These are phyloP conservation scores for Valencia hispanica DNA, from an alignment of 2,797 vertebrate genomes.

Conservation along the genomic window DNA sequence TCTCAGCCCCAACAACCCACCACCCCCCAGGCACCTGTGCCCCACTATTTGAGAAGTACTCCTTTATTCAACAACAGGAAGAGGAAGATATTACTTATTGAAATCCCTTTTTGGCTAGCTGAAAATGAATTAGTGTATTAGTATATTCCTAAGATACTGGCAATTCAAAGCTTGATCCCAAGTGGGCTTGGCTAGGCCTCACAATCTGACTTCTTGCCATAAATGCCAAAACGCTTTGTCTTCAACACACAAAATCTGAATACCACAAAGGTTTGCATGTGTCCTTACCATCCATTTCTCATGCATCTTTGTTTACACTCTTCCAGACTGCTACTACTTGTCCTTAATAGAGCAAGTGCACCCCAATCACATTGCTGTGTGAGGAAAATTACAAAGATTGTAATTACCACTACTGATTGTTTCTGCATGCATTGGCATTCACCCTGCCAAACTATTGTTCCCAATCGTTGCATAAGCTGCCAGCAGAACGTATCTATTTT, in stretches of 20 bases:
- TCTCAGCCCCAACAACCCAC: no score
- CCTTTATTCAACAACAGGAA: no score
- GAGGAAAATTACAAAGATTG: conserved; percentile 52
- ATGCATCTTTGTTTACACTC: conserved; percentile 8
- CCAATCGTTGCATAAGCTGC: conserved; percentile 38
- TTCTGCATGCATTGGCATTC: conserved; percentile 50
- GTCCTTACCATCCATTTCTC: not conserved
- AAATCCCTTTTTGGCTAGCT: no score
- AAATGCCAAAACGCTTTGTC: not conserved
- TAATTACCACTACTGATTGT: conserved; percentile 58
- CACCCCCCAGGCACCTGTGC: no score
- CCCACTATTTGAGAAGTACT: no score
- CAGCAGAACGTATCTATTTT: conserved; percentile 47
- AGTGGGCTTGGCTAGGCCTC: not conserved
- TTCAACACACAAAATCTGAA: not conserved
- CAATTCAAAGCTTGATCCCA: not conserved
- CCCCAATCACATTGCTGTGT: conserved; percentile 30
- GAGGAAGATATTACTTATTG: no score
- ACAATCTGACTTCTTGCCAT: not conserved
- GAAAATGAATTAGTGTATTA: no score
- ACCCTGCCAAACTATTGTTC: conserved; percentile 49
- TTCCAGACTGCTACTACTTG: conserved; percentile 19
- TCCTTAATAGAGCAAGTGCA: conserved; percentile 22
- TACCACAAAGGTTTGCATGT: not conserved
- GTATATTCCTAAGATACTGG: not conserved